Percentiles rank a stretch among this genome's conserved stretches.
These are phyloP conservation scores for Tethea ocularis DNA, from an alignment of 2,888 invertebrate genomes.

Conservation along the genomic window DNA sequence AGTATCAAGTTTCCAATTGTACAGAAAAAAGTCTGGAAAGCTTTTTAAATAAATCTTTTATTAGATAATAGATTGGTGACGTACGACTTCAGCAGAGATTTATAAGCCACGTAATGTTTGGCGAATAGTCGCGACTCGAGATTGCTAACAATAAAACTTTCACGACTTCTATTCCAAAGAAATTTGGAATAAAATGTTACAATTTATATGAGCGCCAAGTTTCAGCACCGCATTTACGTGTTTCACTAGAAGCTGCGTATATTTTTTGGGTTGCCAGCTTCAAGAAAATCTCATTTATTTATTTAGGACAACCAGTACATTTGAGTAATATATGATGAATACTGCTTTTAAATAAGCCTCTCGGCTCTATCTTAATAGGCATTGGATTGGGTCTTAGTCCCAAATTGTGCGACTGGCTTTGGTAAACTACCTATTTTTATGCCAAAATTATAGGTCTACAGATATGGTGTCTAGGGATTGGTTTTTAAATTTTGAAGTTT, in stretches of 20 bases:
- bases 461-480: no score
- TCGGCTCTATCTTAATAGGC: no score
- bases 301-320: no score
- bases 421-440: no score
- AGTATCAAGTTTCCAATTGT: background rate
- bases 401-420: no score
- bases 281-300: background rate
- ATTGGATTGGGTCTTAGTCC: no score
- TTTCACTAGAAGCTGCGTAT: background rate
- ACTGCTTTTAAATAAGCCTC: no score
- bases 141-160: constrained; percentile 8
- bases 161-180: background rate
- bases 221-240: background rate
- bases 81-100: background rate
- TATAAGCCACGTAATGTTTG: constrained; percentile 3
- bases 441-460: no score
- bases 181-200: constrained; percentile 9
- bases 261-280: background rate
- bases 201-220: constrained; percentile 3
- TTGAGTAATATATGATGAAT: no score
- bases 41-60: background rate
- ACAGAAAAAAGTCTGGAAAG: background rate
- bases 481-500: no score
- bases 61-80: background rate
- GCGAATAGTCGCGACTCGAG: background rate